These are phyloP conservation scores for Tipula helvola DNA, from an alignment of 2,888 invertebrate genomes.

Conservation along the genomic window DNA sequence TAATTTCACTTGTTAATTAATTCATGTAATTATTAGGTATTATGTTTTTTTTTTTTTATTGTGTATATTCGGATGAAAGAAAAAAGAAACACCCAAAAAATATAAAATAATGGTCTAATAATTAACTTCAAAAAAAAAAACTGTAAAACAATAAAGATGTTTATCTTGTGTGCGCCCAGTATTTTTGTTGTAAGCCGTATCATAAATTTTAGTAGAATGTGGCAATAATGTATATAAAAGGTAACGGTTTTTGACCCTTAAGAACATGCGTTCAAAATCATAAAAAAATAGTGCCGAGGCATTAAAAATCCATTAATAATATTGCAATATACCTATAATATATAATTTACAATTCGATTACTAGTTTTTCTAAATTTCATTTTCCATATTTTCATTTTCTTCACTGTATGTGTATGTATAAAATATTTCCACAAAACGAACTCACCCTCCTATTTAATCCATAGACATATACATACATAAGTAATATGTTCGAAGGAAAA, in stretches of 20 bases:
- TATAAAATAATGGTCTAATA: neutral
- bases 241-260: slow-evolving; percentile 10
- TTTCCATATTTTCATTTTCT: neutral
- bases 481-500: neutral
- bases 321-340: neutral
- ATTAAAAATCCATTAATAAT: neutral
- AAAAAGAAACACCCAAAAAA: neutral
- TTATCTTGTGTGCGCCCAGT: neutral
- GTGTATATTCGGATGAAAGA: neutral
- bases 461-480: neutral
- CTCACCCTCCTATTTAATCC: neutral
- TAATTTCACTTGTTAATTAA: neutral
- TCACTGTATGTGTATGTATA: neutral
- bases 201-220: neutral
- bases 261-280: neutral
- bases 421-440: neutral
- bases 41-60: neutral
- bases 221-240: neutral
- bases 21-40: neutral
- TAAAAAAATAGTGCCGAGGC: neutral
- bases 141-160: slow-evolving; percentile 10
- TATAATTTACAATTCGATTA: neutral
- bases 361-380: neutral
- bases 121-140: neutral
- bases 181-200: neutral